Evolutionary conservation across 2,797 vertebrate species (phyloP), one percentile per base, ranked within the genome.

Genomic region (Aldrovandia affinis): DNA sequence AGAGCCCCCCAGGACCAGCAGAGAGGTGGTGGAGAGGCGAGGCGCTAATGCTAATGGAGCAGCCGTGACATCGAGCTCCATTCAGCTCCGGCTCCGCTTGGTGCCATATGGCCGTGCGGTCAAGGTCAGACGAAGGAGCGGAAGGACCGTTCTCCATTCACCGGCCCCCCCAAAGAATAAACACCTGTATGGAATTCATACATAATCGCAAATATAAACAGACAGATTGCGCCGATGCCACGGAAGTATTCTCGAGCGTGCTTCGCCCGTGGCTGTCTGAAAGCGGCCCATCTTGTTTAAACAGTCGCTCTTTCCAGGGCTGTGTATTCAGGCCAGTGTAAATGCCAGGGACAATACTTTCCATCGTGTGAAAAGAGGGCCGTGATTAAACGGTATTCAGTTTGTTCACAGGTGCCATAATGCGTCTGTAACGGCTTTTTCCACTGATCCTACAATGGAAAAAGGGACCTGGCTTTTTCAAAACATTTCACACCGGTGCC

Each of bases 51-150:
- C 63, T 81, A 70, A 80, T 39, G 22, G 8, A 54, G 85, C 28
- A 42, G 68, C 77, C 73, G 39, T 55, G 63, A 36, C n/a, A 73
- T 81, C 68, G 78, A 63, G 20, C n/a, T 28, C 65, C n/a, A 15
- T n/a, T 63, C 65, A 57, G 50, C 44, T 78, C 84, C 54, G 44
- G 75, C 54, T 70, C 78, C 52, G 25, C 39, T 42, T 57, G 78
- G 47, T 73, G 78, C 83, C 78, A 81, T 84, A 84, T 73, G 83
- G 47, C 78, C 33, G 25, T 5, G 50, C 33, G 33, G 80, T 73
- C 83, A 81, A 81, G 83, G 83, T 84, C 78, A 81, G 73, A 14
- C 20, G 28, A 30, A 22, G 78, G 81, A 61, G 78, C 44, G 83
- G 63, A 30, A 20, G 44, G 47, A 15, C n/a, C n/a, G n/a, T n/a